Conservation (phyloP, 2,888 invertebrate species). For the Galeopsomyia nigrocyanea region DNA sequence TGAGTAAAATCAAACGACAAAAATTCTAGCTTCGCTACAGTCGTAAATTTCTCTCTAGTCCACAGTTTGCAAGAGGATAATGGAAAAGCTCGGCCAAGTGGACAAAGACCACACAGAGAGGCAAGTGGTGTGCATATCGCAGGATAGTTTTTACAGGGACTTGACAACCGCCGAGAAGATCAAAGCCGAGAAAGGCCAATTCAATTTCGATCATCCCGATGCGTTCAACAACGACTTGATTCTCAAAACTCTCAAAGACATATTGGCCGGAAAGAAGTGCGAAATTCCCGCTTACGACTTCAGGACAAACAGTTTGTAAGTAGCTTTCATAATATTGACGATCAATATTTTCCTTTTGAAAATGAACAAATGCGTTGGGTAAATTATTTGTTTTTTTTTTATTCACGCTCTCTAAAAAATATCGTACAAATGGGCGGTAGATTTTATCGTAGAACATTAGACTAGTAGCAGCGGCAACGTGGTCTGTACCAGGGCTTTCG, state of each 20-base stretch:
- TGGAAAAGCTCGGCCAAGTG: conserved; percentile 95
- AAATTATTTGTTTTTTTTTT: conserved; percentile 30
- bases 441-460: not conserved
- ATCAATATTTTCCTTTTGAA: too few species aligned
- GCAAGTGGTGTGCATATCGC: conserved; percentile 94
- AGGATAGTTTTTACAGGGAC: conserved; percentile 96
- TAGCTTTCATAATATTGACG: conserved; percentile 33
- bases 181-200: conserved; percentile 89
- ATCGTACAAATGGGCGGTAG: conserved; percentile 10
- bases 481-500: conserved; percentile 19
- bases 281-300: conserved; percentile 96
- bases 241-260: conserved; percentile 82
- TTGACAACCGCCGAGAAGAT: conserved; percentile 84
- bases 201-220: conserved; percentile 99
- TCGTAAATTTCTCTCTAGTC: conserved; percentile 74
- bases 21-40: too few species aligned
- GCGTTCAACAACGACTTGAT: conserved; percentile 94
- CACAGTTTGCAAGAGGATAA: conserved; percentile 97
- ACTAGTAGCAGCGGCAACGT: conserved; percentile 27
- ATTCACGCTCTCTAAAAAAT: conserved; percentile 21
- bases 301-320: conserved; percentile 88
- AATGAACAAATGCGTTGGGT: not conserved
- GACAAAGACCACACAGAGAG: conserved; percentile 90
- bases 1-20: too few species aligned
- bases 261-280: conserved; percentile 88